Conservation (phyloP, 1,140 invertebrate species). For the Diachasma alloeum region DNA sequence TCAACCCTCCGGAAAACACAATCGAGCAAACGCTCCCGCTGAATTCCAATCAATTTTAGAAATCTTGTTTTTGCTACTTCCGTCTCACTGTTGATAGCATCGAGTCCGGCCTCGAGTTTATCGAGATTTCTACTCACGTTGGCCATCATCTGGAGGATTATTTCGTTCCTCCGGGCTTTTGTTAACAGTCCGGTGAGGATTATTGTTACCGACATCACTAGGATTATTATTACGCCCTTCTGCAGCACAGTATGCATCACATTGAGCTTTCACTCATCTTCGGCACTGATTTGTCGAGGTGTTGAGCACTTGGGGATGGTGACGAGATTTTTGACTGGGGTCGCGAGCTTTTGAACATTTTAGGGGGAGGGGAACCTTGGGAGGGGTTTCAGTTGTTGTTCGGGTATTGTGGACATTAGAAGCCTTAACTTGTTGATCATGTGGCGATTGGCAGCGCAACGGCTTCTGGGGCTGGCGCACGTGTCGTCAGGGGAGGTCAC, state of each 20-base stretch:
- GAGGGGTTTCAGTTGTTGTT: neutral
- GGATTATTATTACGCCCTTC: slow-evolving; percentile 41
- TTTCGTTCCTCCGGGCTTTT: slow-evolving; percentile 38
- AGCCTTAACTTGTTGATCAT: slow-evolving; percentile 8
- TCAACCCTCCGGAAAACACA: slow-evolving; percentile 42
- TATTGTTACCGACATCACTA: slow-evolving; percentile 38
- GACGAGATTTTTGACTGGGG: neutral
- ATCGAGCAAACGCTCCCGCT: slow-evolving; percentile 49
- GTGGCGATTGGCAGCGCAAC: neutral
- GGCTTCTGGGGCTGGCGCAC: neutral
- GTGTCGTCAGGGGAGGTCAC: neutral
- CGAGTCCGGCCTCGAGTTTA: slow-evolving; percentile 47
- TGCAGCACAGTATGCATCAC: slow-evolving; percentile 41
- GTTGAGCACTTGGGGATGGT: neutral
- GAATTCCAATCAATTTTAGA: slow-evolving; percentile 39
- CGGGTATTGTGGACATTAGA: neutral
- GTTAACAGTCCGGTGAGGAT: slow-evolving; percentile 41
- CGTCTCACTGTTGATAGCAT: slow-evolving; percentile 46
- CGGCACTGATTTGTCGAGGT: neutral
- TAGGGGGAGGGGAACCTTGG: neutral
- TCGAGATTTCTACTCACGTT: slow-evolving; percentile 55
- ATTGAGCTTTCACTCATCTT: slow-evolving; percentile 7
- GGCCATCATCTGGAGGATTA: slow-evolving; percentile 48
- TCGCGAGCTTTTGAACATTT: neutral
- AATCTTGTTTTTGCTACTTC: slow-evolving; percentile 43